phyloP scores from a whole-genome alignment of 2,888 invertebrate species.

The Rhagium mordax region DNA sequence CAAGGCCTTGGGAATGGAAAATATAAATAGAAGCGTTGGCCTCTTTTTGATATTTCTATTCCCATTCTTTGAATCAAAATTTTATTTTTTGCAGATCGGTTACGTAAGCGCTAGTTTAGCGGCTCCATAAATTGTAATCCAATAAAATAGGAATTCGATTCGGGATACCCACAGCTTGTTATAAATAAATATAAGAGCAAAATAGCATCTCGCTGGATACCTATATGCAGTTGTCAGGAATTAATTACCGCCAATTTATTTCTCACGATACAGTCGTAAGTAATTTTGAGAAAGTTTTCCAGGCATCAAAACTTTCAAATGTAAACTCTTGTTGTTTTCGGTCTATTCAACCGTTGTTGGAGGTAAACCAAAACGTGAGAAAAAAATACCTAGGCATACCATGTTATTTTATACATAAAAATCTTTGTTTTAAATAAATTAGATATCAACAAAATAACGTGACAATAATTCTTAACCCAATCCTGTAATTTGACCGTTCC shows the following conservation, averaged over 20 bases:
- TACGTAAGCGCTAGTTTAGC: not conserved
- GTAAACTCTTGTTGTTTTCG: too few species aligned
- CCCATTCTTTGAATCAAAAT: not conserved
- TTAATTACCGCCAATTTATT: not conserved
- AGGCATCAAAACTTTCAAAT: too few species aligned
- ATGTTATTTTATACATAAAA: too few species aligned
- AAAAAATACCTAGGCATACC: too few species aligned
- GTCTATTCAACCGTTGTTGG: too few species aligned
- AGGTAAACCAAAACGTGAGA: too few species aligned
- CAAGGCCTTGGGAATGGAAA: not conserved
- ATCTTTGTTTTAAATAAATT: too few species aligned
- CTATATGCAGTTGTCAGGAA: not conserved
- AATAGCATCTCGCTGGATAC: not conserved
- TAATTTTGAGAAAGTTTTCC: too few species aligned
- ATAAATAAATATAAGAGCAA: not conserved
- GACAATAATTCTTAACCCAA: too few species aligned
- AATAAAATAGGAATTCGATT: not conserved
- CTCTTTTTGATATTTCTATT: not conserved
- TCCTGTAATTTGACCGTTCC: too few species aligned
- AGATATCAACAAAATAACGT: too few species aligned
- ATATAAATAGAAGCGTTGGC: slow-evolving; percentile 7
- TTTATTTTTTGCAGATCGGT: not conserved
- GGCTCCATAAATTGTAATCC: not conserved
- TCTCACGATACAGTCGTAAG: not conserved
- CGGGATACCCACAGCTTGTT: not conserved